A percentile compares a stretch with the other conserved stretches of the same genome.
Evolutionary conservation across 1,140 invertebrate species (phyloP).

Genomic region (Pomacea maculata): DNA sequence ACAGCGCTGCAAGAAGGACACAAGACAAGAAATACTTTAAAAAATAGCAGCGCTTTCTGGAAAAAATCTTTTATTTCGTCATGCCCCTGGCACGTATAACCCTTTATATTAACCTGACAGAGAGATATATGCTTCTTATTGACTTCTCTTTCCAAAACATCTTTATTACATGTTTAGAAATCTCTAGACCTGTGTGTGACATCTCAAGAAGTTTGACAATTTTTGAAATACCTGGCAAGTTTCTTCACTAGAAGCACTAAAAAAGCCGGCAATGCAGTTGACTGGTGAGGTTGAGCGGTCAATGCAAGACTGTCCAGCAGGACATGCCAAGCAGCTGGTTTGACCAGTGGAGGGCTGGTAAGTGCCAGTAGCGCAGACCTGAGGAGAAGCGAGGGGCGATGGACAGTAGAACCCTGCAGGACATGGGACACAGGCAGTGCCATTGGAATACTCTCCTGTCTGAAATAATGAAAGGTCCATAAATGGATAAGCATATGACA

Average conservation of each 20-base stretch:
- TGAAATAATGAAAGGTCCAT: slow-evolving; percentile 26
- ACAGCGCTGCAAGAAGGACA: slow-evolving; percentile 39
- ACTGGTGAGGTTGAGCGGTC: slow-evolving; percentile 41
- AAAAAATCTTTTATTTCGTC: no score
- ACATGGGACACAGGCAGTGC: slow-evolving; percentile 46
- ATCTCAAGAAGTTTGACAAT: background rate
- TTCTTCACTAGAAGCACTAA: slow-evolving; percentile 47
- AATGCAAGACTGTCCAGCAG: slow-evolving; percentile 50
- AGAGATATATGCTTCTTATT: no score
- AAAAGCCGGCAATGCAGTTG: slow-evolving; percentile 53
- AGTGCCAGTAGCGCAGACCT: slow-evolving; percentile 45
- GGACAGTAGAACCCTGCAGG: slow-evolving; percentile 52
- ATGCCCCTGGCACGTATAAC: no score
- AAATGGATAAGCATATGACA: no score
- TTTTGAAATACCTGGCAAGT: slow-evolving; percentile 47
- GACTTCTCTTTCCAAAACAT: no score
- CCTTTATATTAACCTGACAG: no score
- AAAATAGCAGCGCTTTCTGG: background rate
- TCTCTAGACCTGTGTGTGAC: no score
- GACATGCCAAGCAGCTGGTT: slow-evolving; percentile 52
- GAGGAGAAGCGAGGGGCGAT: slow-evolving; percentile 35
- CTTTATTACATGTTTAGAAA: no score
- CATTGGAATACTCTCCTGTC: slow-evolving; percentile 56
- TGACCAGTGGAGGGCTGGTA: slow-evolving; percentile 50
- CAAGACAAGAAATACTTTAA: background rate